Evolutionary conservation across 2,113 vertebrate species (phyloP).

Genomic region (Brachirus orientalis): DNA sequence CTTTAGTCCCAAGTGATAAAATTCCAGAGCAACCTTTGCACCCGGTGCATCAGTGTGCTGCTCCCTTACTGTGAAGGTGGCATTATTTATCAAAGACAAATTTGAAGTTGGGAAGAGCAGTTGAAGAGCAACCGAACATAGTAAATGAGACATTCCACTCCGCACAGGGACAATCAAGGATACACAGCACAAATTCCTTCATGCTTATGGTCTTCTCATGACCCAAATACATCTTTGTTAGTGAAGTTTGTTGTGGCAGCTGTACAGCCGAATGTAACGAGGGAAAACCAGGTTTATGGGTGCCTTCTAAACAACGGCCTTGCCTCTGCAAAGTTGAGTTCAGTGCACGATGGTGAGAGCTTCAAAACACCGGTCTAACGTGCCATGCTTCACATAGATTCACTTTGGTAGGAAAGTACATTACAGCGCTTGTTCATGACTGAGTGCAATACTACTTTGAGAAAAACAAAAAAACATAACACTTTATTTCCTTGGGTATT

Average conservation of each 20-base stretch:
- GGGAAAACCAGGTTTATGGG: constrained; percentile 44
- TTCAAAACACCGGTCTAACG: constrained; percentile 58
- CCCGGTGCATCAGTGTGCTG: background rate
- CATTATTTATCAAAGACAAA: constrained; percentile 3
- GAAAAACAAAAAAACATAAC: constrained; percentile 9
- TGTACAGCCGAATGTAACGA: constrained; percentile 44
- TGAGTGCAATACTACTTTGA: constrained; percentile 63
- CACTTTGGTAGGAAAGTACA: constrained; percentile 59
- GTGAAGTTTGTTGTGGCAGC: constrained; percentile 44
- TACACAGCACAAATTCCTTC: constrained; percentile 48
- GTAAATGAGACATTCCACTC: constrained; percentile 1
- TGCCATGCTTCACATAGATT: constrained; percentile 59
- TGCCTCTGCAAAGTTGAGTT: constrained; percentile 44
- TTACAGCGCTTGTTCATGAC: constrained; percentile 67
- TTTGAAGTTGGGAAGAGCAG: background rate
- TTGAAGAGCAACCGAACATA: background rate
- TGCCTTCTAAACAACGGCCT: constrained; percentile 31
- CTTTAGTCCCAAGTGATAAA: constrained; percentile 32
- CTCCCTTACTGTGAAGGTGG: constrained; percentile 16
- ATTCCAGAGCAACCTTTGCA: constrained; percentile 31
- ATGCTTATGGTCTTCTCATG: constrained; percentile 40
- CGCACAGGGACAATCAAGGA: constrained; percentile 28
- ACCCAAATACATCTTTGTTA: constrained; percentile 57
- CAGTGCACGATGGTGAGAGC: constrained; percentile 58
- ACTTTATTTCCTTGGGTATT: constrained; percentile 43